Conservation (phyloP, 2,888 invertebrate genomes). For the Tricholauxania praeusta region DNA sequence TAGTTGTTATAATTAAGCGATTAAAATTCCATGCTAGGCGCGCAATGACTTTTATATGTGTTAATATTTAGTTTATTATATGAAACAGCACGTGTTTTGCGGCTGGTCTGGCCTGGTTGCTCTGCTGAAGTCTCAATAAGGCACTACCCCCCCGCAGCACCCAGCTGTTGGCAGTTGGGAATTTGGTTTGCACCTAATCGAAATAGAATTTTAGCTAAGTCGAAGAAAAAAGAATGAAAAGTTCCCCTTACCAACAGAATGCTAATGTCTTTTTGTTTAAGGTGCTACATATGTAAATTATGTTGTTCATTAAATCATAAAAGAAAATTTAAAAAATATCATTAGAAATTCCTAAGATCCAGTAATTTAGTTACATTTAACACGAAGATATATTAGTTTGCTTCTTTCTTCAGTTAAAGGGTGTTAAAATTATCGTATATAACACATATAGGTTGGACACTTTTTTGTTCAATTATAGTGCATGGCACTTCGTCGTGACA, state of each 20-base stretch:
- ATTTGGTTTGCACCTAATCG: neutral
- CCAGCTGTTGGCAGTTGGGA: no score
- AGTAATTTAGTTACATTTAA: neutral
- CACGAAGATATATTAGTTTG: neutral
- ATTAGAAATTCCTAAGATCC: conserved; percentile 1
- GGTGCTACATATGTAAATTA: conserved; percentile 42
- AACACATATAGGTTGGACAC: no score
- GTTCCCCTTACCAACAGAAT: neutral
- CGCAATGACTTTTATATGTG: conserved; percentile 68
- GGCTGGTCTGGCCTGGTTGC: neutral
- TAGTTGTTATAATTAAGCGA: conserved; percentile 61
- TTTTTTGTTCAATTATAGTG: no score
- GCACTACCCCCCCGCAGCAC: neutral
- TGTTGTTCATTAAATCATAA: conserved; percentile 39
- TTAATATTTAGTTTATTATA: conserved; percentile 69
- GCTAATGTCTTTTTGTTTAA: neutral
- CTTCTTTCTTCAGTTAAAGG: neutral
- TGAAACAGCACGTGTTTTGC: conserved; percentile 66
- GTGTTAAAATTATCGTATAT: conserved; percentile 5
- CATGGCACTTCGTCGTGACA: no score
- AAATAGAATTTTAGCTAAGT: conserved; percentile 21
- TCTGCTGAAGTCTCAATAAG: neutral
- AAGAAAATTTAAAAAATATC: neutral
- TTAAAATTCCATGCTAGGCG: conserved; percentile 65
- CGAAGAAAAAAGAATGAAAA: neutral